Percentiles rank a stretch among this genome's conserved stretches.
Evolutionary conservation across 2,888 invertebrate genomes (phyloP).

Genomic region (Caenorhabditis doughertyi): DNA sequence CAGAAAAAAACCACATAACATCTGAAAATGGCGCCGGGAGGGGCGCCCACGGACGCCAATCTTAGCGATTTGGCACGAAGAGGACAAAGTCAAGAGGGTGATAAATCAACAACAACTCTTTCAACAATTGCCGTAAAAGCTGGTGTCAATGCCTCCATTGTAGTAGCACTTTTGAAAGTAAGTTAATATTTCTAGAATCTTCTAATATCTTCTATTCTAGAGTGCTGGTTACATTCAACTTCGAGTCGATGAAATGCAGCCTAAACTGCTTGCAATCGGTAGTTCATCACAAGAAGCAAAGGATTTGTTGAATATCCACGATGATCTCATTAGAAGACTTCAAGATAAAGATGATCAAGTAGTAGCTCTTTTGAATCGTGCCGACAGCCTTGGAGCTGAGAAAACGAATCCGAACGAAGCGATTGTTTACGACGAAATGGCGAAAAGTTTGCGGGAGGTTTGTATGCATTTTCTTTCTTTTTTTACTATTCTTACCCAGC

Average conservation of each 20-base stretch:
- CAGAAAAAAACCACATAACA: conserved; percentile 29
- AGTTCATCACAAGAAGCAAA: conserved; percentile 89
- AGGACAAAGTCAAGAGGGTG: conserved; percentile 18
- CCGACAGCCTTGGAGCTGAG: conserved; percentile 89
- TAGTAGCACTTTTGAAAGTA: conserved; percentile 92
- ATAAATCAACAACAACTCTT: conserved; percentile 87
- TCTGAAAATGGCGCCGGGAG: conserved; percentile 64
- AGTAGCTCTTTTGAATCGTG: conserved; percentile 90
- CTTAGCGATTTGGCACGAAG: conserved; percentile 31
- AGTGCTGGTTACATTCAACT: conserved; percentile 90
- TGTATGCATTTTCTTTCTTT: conserved; percentile 32
- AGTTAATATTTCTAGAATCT: neutral
- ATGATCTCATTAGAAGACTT: conserved; percentile 90
- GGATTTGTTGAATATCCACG: conserved; percentile 89
- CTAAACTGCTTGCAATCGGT: conserved; percentile 90
- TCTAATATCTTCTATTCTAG: conserved; percentile 85
- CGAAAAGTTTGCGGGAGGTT: conserved; percentile 67
- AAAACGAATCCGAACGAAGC: conserved; percentile 85
- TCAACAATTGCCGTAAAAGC: conserved; percentile 94
- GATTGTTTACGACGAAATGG: conserved; percentile 73
- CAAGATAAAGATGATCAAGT: conserved; percentile 93
- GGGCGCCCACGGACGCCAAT: conserved; percentile 60
- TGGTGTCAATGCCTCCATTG: conserved; percentile 89
- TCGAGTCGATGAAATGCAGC: conserved; percentile 91
- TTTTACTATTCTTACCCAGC: conserved; percentile 25